These are phyloP conservation scores for Ploceus nigricollis DNA, from an alignment of 2,113 vertebrate genomes.

Conservation along the genomic window DNA sequence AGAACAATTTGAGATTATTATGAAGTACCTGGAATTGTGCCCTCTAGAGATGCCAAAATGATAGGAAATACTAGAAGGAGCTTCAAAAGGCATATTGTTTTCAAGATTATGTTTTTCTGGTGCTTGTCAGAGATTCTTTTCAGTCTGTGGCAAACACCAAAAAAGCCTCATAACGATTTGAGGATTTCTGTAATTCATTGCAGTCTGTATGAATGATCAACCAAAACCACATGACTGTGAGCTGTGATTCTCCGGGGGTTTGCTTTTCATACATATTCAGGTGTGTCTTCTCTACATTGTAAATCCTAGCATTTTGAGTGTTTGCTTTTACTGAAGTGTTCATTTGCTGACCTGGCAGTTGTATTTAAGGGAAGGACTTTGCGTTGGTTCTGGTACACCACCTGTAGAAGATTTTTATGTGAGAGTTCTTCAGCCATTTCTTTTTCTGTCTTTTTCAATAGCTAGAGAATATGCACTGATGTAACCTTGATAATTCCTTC, in stretches of 20 bases:
- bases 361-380: neutral
- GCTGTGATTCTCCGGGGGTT: neutral
- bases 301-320: neutral
- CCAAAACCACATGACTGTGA: neutral
- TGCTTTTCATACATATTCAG: rapidly evolving
- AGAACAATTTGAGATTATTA: neutral
- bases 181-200: neutral
- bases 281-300: neutral
- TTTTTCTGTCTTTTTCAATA: neutral
- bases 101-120: neutral
- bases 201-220: neutral
- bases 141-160: neutral
- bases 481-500: neutral
- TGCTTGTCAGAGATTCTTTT: neutral
- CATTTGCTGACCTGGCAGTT: neutral
- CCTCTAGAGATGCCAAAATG: neutral
- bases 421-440: neutral
- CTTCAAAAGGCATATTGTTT: neutral
- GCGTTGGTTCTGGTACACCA: neutral
- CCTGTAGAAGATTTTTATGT: neutral
- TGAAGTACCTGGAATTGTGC: neutral
- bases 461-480: neutral
- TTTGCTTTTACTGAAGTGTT: neutral
- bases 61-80: neutral
- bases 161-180: neutral